Base-by-base conservation (phyloP, 1,140 invertebrate genomes). In the Nebria ingens region DNA sequence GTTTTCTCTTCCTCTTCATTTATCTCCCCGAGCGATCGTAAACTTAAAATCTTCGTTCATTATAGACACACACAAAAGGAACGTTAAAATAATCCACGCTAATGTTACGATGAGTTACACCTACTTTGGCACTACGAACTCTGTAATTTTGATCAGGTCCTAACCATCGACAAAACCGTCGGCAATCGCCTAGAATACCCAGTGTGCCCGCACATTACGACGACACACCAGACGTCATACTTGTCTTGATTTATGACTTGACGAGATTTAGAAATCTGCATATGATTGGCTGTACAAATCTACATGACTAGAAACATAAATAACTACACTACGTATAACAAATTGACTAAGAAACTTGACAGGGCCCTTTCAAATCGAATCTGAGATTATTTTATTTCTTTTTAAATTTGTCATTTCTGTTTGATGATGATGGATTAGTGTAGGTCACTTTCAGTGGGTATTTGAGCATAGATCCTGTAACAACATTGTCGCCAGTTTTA, bases 81-180 rank as follows among this genome's bases (percentile, higher is more conserved):
- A 17, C 4, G 6, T 17, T 45, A 4, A 9, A 9, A 45, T 45
- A 45, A 45, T 45, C 40, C 17, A 6, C 40, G 9, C 40, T 45
- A 45, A 45, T 45, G 40, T 45, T 4, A 6, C 9, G 40, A 45
- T 17, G 40, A 12, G 9, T 45, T 12, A 45, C 40, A 17, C 40
- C 40, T 45, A 12, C 40, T 4, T 45, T 11, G 40, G 40, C 6
- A 45, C 6, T 6, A 17, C 6, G 15, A 12, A 3, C 40, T 12
- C 40, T 11, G 40, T 45, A 45, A 45, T 45, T 45, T 45, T 45
- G 15, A 17, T 45, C 40, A 45, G 40, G 40, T 45, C 15, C 40
- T 17, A 45, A 3, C 40, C 40, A 12, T 45, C 6, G 9, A 45
- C 9, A 45, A 45, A 45, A 12, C 9, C 17, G 40, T 45, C 40